These are phyloP conservation scores for Malurus splendens DNA, from an alignment of 2,797 vertebrate species.

Conservation along the genomic window DNA sequence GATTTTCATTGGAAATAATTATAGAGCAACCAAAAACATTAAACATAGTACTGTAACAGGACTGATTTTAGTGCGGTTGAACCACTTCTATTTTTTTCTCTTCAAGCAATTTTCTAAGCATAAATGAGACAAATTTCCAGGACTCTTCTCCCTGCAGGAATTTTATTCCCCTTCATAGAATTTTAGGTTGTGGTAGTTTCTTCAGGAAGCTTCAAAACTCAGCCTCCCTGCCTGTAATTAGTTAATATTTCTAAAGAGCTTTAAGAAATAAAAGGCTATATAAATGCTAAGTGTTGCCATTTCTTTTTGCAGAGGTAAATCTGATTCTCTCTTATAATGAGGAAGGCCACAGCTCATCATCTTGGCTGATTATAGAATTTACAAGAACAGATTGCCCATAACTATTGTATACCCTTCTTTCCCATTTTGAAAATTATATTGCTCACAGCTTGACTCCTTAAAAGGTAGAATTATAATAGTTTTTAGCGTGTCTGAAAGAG, in stretches of 20 bases:
- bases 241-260: slow-evolving; percentile 21
- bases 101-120: background rate
- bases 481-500: background rate
- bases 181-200: background rate
- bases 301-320: slow-evolving; percentile 38
- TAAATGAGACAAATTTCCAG: background rate
- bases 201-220: background rate
- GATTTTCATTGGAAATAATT: background rate
- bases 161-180: background rate
- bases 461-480: slow-evolving; percentile 23
- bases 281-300: slow-evolving; percentile 31
- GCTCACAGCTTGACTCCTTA: slow-evolving; percentile 51
- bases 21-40: background rate
- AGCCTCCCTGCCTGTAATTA: background rate
- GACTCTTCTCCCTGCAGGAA: background rate
- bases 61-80: fast-evolving
- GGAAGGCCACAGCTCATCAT: slow-evolving; percentile 29
- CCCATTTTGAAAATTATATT: slow-evolving; percentile 51
- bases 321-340: slow-evolving; percentile 39
- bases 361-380: slow-evolving; percentile 23
- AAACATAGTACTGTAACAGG: background rate
- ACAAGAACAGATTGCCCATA: slow-evolving; percentile 50
- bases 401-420: slow-evolving; percentile 16
- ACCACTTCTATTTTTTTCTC: background rate
- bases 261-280: background rate